A percentile compares a stretch with the other conserved stretches of the same genome.
These are phyloP conservation scores for Hippopotamus amphibius DNA, from an alignment of 2,113 vertebrate species.

Conservation along the genomic window DNA sequence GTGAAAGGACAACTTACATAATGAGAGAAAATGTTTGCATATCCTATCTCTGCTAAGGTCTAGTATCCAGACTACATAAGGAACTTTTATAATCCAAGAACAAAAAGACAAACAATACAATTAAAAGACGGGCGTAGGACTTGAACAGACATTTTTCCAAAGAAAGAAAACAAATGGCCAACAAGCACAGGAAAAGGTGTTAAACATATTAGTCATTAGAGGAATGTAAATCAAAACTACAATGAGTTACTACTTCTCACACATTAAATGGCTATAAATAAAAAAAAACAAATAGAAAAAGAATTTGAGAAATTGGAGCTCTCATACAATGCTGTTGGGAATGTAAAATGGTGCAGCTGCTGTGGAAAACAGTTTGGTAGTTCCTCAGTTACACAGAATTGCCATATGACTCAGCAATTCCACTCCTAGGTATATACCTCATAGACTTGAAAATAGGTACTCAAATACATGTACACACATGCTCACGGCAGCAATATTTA, in stretches of 20 bases:
- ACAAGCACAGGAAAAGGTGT: neutral
- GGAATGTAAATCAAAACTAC: neutral
- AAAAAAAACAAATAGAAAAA: neutral
- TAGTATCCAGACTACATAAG: neutral
- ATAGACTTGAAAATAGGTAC: neutral
- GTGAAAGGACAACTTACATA: neutral
- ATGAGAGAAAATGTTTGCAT: neutral
- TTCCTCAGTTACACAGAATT: neutral
- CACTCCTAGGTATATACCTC: neutral
- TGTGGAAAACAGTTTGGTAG: neutral
- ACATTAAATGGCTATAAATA: neutral
- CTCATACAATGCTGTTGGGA: neutral
- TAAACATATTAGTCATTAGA: neutral
- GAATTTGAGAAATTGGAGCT: neutral
- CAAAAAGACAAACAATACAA: neutral
- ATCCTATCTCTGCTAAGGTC: neutral
- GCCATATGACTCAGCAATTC: neutral
- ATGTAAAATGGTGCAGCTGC: neutral
- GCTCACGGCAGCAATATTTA: neutral
- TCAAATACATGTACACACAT: neutral
- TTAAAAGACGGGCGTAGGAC: neutral
- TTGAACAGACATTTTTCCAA: neutral
- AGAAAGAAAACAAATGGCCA: neutral
- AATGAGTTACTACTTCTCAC: neutral
- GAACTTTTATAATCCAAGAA: neutral